Evolutionary conservation across 2,797 vertebrate genomes (phyloP).

Genomic region (Chaetophractus vellerosus): DNA sequence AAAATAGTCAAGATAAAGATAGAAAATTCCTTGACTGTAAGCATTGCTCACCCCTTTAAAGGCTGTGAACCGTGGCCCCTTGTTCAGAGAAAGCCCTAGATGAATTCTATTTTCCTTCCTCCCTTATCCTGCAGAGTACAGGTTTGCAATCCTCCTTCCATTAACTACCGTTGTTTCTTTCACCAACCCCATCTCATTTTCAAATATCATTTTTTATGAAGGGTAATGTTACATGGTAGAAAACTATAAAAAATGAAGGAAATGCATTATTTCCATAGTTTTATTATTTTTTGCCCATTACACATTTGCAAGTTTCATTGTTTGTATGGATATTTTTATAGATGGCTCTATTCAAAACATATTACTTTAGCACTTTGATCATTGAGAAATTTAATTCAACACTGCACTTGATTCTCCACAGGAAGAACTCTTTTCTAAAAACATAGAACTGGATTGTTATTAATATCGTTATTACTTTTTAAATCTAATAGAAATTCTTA

Average conservation of each 20-base stretch:
- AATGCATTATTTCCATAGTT: slow-evolving; percentile 88
- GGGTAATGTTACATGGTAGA: slow-evolving; percentile 88
- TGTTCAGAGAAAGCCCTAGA: slow-evolving; percentile 85
- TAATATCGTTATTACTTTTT: slow-evolving; percentile 66
- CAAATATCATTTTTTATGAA: slow-evolving; percentile 90
- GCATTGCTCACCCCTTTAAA: slow-evolving; percentile 86
- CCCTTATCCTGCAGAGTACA: slow-evolving; percentile 75
- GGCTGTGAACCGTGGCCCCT: slow-evolving; percentile 84
- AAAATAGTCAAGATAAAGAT: slow-evolving; percentile 84
- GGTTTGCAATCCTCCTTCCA: slow-evolving; percentile 81
- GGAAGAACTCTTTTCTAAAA: slow-evolving; percentile 77
- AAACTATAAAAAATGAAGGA: slow-evolving; percentile 89
- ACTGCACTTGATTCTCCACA: slow-evolving; percentile 82
- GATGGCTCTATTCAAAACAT: slow-evolving; percentile 86
- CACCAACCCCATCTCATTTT: slow-evolving; percentile 88
- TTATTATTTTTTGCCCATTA: slow-evolving; percentile 88
- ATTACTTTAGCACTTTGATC: slow-evolving; percentile 88
- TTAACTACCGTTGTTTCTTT: slow-evolving; percentile 88
- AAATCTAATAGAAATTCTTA: slow-evolving; percentile 69
- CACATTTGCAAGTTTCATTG: slow-evolving; percentile 85
- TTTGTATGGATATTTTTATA: slow-evolving; percentile 85
- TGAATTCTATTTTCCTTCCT: slow-evolving; percentile 86
- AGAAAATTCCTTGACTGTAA: slow-evolving; percentile 83
- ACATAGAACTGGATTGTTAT: slow-evolving; percentile 58
- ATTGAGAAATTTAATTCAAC: slow-evolving; percentile 88